These are phyloP conservation scores for Nasonia oneida DNA, from an alignment of 2,888 invertebrate species.

Conservation along the genomic window DNA sequence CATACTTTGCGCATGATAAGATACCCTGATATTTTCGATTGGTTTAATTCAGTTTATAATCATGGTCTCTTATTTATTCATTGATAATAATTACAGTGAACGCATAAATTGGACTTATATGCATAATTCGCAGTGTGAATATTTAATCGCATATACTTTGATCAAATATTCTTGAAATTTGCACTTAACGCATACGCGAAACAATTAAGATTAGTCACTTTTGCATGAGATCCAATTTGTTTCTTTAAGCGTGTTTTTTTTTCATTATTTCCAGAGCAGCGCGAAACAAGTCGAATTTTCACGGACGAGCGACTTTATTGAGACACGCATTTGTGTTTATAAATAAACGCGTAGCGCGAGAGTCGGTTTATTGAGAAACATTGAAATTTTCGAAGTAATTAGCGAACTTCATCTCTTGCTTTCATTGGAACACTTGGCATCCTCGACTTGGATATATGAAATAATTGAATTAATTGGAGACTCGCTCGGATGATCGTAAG, in stretches of 20 bases:
- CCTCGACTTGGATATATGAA: conserved; percentile 22
- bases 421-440: conserved; percentile 26
- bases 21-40: too few species aligned
- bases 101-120: too few species aligned
- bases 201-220: too few species aligned
- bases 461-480: conserved; percentile 56
- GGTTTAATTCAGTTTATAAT: too few species aligned
- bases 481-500: conserved; percentile 22
- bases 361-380: conserved; percentile 14
- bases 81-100: too few species aligned
- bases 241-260: background rate
- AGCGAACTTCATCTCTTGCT: conserved; percentile 20
- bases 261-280: background rate
- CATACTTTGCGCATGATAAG: too few species aligned
- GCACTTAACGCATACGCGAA: too few species aligned
- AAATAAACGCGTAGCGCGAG: conserved; percentile 14
- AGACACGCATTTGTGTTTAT: conserved; percentile 26
- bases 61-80: too few species aligned
- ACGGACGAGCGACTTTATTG: background rate
- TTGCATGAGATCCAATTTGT: too few species aligned
- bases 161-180: too few species aligned
- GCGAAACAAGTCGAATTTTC: background rate
- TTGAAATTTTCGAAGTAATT: conserved; percentile 42
- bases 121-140: too few species aligned
- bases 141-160: too few species aligned